phyloP scores from a whole-genome alignment of 2,888 invertebrate genomes.

The Drosophila planitibia region DNA sequence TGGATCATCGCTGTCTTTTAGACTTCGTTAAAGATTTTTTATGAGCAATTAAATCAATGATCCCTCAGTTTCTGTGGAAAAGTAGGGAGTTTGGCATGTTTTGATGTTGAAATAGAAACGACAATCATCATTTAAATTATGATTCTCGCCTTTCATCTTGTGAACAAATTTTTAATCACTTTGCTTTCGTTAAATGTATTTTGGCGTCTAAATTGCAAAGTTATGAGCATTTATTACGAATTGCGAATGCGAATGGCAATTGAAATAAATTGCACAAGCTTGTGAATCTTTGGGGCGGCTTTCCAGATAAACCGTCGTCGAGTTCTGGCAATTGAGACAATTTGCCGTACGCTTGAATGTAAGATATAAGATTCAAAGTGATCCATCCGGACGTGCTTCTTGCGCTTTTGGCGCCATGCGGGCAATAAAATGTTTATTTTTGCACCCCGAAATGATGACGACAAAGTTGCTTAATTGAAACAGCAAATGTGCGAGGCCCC shows the following conservation, averaged over 20 bases:
- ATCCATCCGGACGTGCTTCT: conserved; percentile 41
- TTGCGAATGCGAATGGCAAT: conserved; percentile 58
- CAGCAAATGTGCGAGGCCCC: conserved; percentile 42
- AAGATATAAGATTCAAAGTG: conserved; percentile 38
- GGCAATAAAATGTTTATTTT: conserved; percentile 75
- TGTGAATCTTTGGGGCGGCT: conserved; percentile 34
- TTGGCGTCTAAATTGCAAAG: conserved; percentile 64
- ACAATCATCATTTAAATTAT: conserved; percentile 46
- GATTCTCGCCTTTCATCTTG: conserved; percentile 2
- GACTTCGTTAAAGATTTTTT: conserved; percentile 36
- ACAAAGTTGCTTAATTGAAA: conserved; percentile 67
- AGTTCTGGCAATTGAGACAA: conserved; percentile 40
- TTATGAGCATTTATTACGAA: conserved; percentile 64
- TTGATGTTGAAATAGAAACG: conserved; percentile 37
- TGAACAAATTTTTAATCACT: conserved; percentile 53
- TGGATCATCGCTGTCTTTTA: background rate
- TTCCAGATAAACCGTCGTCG: conserved; percentile 47
- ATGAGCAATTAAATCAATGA: conserved; percentile 47
- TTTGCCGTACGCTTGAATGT: conserved; percentile 5
- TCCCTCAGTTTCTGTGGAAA: conserved; percentile 19
- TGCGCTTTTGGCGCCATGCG: conserved; percentile 66
- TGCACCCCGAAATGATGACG: conserved; percentile 58
- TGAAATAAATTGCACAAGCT: conserved; percentile 66
- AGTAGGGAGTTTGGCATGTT: conserved; percentile 17
- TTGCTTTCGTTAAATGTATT: conserved; percentile 56